Conservation (phyloP, 2,113 vertebrate genomes). For the Lagopus muta region DNA sequence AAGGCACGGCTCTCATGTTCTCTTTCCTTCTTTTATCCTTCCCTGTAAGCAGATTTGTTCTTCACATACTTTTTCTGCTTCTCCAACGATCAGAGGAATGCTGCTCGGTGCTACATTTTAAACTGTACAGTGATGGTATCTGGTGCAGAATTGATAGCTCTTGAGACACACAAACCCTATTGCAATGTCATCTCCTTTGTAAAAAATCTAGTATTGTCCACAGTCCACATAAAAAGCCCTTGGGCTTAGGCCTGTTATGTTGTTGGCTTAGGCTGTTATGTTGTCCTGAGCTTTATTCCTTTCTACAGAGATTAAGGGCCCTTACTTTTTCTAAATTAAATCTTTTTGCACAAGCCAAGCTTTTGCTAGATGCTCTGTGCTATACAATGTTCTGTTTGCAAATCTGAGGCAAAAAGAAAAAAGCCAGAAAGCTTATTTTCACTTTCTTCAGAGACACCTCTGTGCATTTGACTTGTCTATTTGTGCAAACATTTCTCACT, state of each 20-base stretch:
- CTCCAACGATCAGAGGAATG: neutral
- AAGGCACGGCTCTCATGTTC: fast-evolving
- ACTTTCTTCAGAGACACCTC: neutral
- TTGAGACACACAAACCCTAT: neutral
- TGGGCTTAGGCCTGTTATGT: neutral
- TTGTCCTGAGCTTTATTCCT: neutral
- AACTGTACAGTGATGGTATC: neutral
- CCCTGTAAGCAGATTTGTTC: neutral
- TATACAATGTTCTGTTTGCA: conserved; percentile 34
- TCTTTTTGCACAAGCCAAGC: conserved; percentile 3
- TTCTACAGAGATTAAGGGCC: neutral
- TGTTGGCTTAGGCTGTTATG: neutral
- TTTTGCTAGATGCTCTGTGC: conserved; percentile 8
- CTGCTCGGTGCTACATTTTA: neutral
- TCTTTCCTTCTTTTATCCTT: neutral
- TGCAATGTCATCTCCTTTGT: neutral
- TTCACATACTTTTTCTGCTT: neutral
- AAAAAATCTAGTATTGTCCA: neutral
- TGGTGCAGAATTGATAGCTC: neutral
- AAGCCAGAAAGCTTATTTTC: neutral
- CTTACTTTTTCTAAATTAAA: neutral
- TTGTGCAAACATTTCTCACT: neutral
- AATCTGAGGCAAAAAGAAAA: conserved; percentile 27
- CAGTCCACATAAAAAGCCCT: neutral
- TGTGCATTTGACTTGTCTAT: neutral